Evolutionary conservation across 2,797 vertebrate species (phyloP).

Genomic region (Danio aesculapii): DNA sequence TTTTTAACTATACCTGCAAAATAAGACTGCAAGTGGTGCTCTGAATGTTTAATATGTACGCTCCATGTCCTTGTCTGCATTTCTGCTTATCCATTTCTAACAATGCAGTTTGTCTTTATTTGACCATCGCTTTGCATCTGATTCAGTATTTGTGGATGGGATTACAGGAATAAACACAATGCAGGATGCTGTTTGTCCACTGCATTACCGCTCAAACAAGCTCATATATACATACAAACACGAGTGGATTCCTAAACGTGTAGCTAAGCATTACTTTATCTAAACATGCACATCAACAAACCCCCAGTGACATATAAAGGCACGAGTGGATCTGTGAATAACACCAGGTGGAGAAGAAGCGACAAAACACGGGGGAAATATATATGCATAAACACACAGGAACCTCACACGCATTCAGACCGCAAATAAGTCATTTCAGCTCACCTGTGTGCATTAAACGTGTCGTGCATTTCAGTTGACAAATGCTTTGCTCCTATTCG

Average conservation of each 20-base stretch:
- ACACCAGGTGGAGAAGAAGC: slow-evolving; percentile 29
- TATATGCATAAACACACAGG: slow-evolving; percentile 44
- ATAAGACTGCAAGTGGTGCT: not conserved
- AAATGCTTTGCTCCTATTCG: not conserved
- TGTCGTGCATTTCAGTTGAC: not conserved
- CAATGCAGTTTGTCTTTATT: not conserved
- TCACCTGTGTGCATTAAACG: not conserved
- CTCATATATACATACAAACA: slow-evolving; percentile 4
- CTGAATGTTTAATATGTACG: not conserved
- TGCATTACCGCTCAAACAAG: not conserved
- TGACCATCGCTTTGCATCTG: not conserved
- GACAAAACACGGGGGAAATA: slow-evolving; percentile 61
- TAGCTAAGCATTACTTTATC: not conserved
- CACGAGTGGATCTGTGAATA: slow-evolving; percentile 8
- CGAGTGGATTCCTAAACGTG: not conserved
- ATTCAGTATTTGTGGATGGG: not conserved
- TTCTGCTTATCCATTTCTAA: not conserved
- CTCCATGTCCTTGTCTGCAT: not conserved
- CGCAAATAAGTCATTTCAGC: not conserved
- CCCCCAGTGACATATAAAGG: slow-evolving; percentile 13
- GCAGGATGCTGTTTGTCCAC: not conserved
- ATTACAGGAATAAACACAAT: slow-evolving; percentile 2
- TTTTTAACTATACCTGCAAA: too few relatives aligned
- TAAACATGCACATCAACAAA: slow-evolving; percentile 18
- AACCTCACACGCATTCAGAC: not conserved